Percentiles rank a stretch among this genome's conserved stretches.
Conservation (phyloP, 2,113 vertebrate species). For the Carassius auratus region DNA sequence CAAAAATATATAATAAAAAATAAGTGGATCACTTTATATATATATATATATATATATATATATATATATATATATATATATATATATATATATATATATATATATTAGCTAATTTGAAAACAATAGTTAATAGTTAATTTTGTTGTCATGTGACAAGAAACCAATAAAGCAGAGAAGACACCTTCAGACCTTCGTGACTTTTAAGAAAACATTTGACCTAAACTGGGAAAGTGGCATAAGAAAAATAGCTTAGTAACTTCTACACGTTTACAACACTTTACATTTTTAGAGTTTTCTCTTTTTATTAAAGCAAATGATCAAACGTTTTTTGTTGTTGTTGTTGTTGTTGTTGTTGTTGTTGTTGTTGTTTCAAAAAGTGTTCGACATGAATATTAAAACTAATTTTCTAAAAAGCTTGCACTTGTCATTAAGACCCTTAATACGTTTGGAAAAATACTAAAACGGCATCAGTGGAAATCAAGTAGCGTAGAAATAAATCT, state of each 20-base stretch:
- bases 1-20: no score
- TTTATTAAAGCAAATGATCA: neutral
- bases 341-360: no score
- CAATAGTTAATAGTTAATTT: neutral
- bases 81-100: no score
- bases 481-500: neutral
- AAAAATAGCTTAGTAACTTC: neutral
- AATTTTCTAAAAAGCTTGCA: neutral
- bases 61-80: no score
- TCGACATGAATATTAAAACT: neutral
- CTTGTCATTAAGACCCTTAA: neutral
- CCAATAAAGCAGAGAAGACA: neutral
- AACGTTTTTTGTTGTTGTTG: neutral
- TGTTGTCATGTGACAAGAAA: slow-evolving; percentile 2
- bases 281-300: neutral
- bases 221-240: neutral
- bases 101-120: no score
- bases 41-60: no score
- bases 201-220: neutral
- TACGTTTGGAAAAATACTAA: neutral
- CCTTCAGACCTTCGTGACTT: neutral
- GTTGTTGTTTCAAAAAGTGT: neutral
- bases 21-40: no score
- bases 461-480: neutral
- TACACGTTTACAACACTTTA: neutral